Evolutionary conservation across 2,797 vertebrate genomes (phyloP).

Genomic region (Gephyroberyx darwinii): DNA sequence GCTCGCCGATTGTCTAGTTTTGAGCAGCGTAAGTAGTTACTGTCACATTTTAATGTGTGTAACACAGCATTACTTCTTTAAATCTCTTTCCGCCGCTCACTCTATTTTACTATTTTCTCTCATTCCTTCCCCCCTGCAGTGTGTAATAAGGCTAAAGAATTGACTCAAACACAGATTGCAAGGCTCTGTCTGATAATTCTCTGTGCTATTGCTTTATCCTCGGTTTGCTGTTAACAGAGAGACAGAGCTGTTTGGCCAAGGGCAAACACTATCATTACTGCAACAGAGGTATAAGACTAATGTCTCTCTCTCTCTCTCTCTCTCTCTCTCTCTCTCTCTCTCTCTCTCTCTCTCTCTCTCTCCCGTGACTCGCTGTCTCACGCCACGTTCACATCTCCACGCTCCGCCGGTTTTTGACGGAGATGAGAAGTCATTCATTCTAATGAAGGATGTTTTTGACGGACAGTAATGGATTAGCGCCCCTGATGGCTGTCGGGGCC

Average conservation of each 20-base stretch:
- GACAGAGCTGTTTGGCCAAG: slow-evolving; percentile 63
- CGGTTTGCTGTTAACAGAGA: slow-evolving; percentile 64
- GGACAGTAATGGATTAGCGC: too few species aligned
- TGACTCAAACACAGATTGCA: slow-evolving; percentile 70
- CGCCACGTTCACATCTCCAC: too few species aligned
- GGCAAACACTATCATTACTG: slow-evolving; percentile 75
- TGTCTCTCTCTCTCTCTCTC: slow-evolving; percentile 39
- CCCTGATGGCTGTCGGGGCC: too few species aligned
- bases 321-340: slow-evolving; percentile 60
- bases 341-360: too few species aligned
- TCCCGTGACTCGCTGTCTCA: too few species aligned
- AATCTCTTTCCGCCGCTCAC: slow-evolving; percentile 40
- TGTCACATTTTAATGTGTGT: slow-evolving; percentile 68
- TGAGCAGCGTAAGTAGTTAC: slow-evolving; percentile 74
- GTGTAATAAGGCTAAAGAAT: slow-evolving; percentile 76
- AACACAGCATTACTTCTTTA: slow-evolving; percentile 73
- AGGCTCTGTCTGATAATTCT: slow-evolving; percentile 75
- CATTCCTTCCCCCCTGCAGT: slow-evolving; percentile 51
- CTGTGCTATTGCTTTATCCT: slow-evolving; percentile 65
- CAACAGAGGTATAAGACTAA: slow-evolving; percentile 51
- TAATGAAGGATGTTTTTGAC: too few species aligned
- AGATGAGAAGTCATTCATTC: too few species aligned
- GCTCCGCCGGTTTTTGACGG: too few species aligned
- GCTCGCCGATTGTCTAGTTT: slow-evolving; percentile 52
- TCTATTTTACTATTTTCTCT: not conserved